Evolutionary conservation across 2,113 vertebrate species (phyloP).

Genomic region (Ciconia stormi): DNA sequence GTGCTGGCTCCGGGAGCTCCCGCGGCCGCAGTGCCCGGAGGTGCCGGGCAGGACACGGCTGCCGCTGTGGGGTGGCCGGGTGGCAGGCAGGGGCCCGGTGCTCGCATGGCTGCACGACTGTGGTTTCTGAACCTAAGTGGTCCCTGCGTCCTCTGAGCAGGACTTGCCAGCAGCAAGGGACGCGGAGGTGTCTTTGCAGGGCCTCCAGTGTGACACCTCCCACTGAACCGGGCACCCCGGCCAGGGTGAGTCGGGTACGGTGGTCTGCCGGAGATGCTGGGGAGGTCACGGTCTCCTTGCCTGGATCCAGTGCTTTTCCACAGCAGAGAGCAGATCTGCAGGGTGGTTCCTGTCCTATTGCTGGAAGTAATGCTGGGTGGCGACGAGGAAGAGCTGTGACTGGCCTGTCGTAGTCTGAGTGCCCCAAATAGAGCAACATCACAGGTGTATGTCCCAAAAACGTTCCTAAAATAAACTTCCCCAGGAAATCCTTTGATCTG

Average conservation of each 20-base stretch:
- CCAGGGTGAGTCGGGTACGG: fast-evolving
- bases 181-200: neutral
- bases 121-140: neutral
- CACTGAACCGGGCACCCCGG: neutral
- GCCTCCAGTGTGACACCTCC: neutral
- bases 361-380: neutral
- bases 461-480: neutral
- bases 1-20: neutral
- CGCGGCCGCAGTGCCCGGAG: fast-evolving
- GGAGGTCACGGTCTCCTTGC: neutral
- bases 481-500: neutral
- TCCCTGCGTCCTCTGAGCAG: neutral
- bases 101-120: fast-evolving
- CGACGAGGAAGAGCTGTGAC: neutral
- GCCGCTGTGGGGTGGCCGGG: fast-evolving
- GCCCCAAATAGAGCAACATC: neutral
- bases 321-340: neutral
- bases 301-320: fast-evolving
- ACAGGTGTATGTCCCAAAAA: neutral
- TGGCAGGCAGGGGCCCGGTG: fast-evolving
- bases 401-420: neutral
- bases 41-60: fast-evolving
- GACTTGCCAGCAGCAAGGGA: neutral
- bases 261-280: neutral
- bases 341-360: neutral